Conservation (phyloP, 2,888 invertebrate species). For the Pristionchus entomophagus region DNA sequence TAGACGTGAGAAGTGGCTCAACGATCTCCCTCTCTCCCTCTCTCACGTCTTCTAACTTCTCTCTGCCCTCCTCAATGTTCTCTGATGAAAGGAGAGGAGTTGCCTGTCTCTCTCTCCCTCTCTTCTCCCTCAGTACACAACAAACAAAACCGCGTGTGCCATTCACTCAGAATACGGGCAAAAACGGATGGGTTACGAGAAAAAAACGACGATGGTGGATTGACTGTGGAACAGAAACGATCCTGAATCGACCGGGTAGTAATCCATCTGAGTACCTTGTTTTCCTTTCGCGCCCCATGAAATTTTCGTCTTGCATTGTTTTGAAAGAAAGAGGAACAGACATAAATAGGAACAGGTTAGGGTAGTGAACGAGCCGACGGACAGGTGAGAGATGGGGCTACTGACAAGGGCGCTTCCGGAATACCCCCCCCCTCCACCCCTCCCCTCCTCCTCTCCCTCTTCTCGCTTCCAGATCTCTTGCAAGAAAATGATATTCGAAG, state of each 20-base stretch:
- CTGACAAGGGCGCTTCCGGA: not conserved
- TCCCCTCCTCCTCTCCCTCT: too few species aligned
- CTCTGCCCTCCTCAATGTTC: not conserved
- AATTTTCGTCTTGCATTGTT: slow-evolving; percentile 40
- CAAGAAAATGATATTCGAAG: not conserved
- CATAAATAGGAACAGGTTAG: not conserved
- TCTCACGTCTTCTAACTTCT: not conserved
- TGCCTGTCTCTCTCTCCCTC: slow-evolving; percentile 15
- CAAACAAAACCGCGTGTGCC: slow-evolving; percentile 38
- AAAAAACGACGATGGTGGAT: not conserved
- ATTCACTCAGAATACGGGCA: slow-evolving; percentile 10
- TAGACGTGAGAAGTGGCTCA: slow-evolving; percentile 12
- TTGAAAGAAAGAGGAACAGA: not conserved
- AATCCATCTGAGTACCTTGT: not conserved
- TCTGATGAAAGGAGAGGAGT: slow-evolving; percentile 3
- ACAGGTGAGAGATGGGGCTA: slow-evolving; percentile 6
- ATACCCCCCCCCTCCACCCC: too few species aligned
- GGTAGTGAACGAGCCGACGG: not conserved
- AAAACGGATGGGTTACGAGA: not conserved
- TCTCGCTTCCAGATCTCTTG: not conserved
- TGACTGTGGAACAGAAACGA: not conserved
- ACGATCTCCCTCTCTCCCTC: slow-evolving; percentile 4
- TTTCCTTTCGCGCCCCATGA: not conserved
- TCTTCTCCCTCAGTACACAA: slow-evolving; percentile 24
- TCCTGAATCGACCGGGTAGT: too few species aligned